Conservation (phyloP, 1,140 invertebrate species). For the Cecropterus lyciades region DNA sequence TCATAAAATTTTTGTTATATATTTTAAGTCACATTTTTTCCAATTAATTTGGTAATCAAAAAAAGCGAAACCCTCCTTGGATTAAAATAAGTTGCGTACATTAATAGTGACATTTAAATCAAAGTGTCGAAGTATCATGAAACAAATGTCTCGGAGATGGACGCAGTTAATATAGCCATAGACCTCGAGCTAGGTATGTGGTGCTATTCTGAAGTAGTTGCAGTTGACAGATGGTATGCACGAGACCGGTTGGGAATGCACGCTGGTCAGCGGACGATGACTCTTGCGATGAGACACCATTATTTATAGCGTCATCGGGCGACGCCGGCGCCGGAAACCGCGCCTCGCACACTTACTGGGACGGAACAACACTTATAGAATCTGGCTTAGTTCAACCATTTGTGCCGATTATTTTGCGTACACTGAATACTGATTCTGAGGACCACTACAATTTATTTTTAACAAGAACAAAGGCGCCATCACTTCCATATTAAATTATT, state of each 20-base stretch:
- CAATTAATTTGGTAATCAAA: neutral
- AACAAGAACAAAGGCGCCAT: too few species aligned
- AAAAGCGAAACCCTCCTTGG: neutral
- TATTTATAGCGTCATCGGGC: slow-evolving; percentile 76
- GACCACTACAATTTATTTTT: neutral
- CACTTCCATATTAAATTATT: too few species aligned
- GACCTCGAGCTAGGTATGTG: slow-evolving; percentile 25
- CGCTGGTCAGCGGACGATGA: slow-evolving; percentile 72
- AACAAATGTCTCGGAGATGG: slow-evolving; percentile 20
- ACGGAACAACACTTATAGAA: slow-evolving; percentile 56
- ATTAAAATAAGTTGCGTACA: neutral
- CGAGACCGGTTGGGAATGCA: slow-evolving; percentile 64
- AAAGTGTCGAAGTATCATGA: neutral
- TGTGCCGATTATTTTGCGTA: neutral
- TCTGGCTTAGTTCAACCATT: slow-evolving; percentile 22
- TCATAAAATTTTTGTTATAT: neutral
- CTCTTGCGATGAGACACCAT: slow-evolving; percentile 77
- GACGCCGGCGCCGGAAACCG: slow-evolving; percentile 77
- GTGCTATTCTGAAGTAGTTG: slow-evolving; percentile 32
- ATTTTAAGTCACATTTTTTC: neutral
- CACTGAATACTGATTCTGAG: slow-evolving; percentile 6
- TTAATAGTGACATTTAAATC: neutral
- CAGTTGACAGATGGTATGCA: slow-evolving; percentile 54
- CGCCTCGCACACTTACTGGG: slow-evolving; percentile 62
- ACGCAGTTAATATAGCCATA: slow-evolving; percentile 30